These are phyloP conservation scores for Zenarchopterus dispar DNA, from an alignment of 2,797 vertebrate genomes.

Conservation along the genomic window DNA sequence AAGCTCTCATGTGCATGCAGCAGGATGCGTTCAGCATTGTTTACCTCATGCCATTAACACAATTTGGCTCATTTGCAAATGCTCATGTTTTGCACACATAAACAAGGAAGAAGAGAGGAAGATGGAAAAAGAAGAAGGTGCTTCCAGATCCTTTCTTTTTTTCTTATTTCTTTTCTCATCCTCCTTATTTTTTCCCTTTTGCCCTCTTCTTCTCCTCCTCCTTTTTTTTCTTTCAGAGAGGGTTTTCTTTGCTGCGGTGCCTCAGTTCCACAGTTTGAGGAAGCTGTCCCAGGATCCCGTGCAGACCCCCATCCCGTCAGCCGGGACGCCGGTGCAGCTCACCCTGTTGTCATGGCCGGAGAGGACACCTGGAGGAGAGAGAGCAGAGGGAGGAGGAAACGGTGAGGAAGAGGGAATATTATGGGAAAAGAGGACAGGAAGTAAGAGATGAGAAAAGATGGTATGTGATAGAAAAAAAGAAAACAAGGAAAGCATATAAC, in stretches of 20 bases:
- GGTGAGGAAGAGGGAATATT: too few relatives aligned
- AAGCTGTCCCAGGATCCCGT: slow-evolving; percentile 99
- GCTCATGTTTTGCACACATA: slow-evolving; percentile 47
- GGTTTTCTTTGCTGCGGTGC: slow-evolving; percentile 1
- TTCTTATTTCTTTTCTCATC: neutral
- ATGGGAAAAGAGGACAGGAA: neutral
- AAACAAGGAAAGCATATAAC: neutral
- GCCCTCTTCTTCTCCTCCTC: slow-evolving; percentile 5
- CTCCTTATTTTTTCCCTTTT: slow-evolving; percentile 17
- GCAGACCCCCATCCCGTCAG: slow-evolving; percentile 93
- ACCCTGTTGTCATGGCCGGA: slow-evolving; percentile 97
- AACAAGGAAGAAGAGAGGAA: slow-evolving; percentile 44
- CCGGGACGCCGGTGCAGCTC: slow-evolving; percentile 94
- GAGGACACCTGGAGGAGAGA: slow-evolving; percentile 78
- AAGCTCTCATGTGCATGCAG: slow-evolving; percentile 35
- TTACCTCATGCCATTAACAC: slow-evolving; percentile 55
- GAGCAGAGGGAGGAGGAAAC: too few relatives aligned
- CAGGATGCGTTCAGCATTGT: slow-evolving; percentile 35
- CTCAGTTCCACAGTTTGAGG: slow-evolving; percentile 97
- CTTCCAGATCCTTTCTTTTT: slow-evolving; percentile 4
- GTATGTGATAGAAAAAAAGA: neutral
- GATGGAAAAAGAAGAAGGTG: slow-evolving; percentile 26
- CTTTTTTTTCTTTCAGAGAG: slow-evolving; percentile 8
- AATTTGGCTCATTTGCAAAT: slow-evolving; percentile 48
- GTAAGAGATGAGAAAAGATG: neutral